Percentiles rank a stretch among this genome's conserved stretches.
Conservation (phyloP, 2,888 invertebrate species). For the Drosophila nigricruria region DNA sequence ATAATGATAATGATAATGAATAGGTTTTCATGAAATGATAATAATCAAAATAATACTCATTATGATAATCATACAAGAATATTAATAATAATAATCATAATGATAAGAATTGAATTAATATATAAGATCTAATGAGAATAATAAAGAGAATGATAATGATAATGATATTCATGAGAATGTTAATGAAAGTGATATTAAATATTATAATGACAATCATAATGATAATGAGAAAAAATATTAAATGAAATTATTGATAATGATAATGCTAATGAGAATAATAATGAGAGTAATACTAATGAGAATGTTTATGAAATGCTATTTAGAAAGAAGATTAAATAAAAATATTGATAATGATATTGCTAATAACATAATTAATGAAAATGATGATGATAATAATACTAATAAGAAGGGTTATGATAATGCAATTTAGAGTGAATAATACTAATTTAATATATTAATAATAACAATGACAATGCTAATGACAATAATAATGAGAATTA, state of each 20-base stretch:
- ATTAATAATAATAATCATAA: not conserved
- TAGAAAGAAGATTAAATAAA: no score
- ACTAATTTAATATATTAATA: no score
- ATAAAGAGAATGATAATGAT: not conserved
- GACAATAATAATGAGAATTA: no score
- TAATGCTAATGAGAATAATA: not conserved
- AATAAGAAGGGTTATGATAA: not conserved
- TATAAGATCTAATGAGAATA: not conserved
- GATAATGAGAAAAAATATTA: not conserved
- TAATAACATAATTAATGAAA: not conserved
- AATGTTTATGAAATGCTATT: not conserved
- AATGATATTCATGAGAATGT: not conserved
- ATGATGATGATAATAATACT: not conserved
- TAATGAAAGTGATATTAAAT: not conserved
- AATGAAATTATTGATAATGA: not conserved
- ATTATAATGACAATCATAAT: not conserved
- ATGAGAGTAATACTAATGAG: no score
- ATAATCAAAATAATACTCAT: not conserved
- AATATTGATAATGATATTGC: not conserved
- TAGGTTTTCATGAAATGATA: no score
- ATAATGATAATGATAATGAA: no score
- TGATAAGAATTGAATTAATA: not conserved
- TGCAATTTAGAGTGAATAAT: no score
- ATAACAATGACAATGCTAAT: no score
- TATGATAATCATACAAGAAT: no score